Evolutionary conservation across 2,888 invertebrate species (phyloP), one percentile per base, ranked within the genome.

Genomic region (Bimastos eiseni): DNA sequence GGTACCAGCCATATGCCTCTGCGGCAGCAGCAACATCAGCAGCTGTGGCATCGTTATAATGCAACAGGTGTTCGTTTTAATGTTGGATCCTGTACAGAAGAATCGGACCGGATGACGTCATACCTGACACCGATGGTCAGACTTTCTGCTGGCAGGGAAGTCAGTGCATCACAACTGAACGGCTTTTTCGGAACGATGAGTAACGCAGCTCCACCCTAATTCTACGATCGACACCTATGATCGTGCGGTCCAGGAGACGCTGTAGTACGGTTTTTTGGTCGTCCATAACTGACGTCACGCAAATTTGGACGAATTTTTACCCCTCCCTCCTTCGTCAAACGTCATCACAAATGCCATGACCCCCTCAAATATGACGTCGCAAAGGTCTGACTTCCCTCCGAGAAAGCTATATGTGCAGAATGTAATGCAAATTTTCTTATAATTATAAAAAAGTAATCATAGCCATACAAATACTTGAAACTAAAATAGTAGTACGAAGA

Each of bases 91-190:
- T n/a, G 70, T 70, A n/a, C 70, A 70, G 8, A n/a, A n/a, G n/a
- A 49, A 49, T 49, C 24, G 49, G 24, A 49, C 49, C 49, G 49
- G n/a, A 70, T 70, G 70, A 70, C 70, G 70, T 70, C 70, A 70
- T 30, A 70, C 70, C n/a, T 70, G 8, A n/a, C 11, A 70, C 70
- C 70, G 70, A 70, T 70, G 70, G 70, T 30, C 30, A n/a, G 70
- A 70, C 70, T 70, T n/a, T n/a, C 70, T 70, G 70, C 70, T n/a
- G 70, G 70, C 70, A 70, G 30, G 70, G 70, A 70, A 70, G 70
- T n/a, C 70, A 70, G 70, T 70, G 70, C 70, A 70, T 70, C 13
- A 13, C 70, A 15, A n/a, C 70, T n/a, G 0, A 30, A n/a, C 30
- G 70, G n/a, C 70, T n/a, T 8, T 8, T 70, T 1, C n/a, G 70